A percentile compares a stretch with the other conserved stretches of the same genome.
Evolutionary conservation across 2,888 invertebrate genomes (phyloP).

Genomic region (Petrolisthes manimaculis): DNA sequence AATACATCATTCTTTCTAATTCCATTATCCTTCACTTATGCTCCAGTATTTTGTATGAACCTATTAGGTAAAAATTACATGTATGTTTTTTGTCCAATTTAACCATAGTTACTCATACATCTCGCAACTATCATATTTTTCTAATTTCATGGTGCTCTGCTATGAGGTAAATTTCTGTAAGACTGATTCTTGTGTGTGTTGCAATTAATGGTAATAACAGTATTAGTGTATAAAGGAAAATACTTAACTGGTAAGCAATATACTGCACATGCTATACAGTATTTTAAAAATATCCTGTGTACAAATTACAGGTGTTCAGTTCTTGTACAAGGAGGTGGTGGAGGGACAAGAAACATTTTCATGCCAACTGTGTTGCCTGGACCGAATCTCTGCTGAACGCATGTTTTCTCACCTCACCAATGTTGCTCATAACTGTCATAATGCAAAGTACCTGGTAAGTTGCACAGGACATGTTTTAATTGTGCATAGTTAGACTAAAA

Average conservation of each 20-base stretch:
- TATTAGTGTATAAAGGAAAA: no score
- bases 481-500: no score
- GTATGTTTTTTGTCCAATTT: no score
- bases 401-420: slow-evolving; percentile 36
- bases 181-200: no score
- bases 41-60: no score
- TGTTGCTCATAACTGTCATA: slow-evolving; percentile 25
- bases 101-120: no score
- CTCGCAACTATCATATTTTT: no score
- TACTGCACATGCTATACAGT: neutral
- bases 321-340: slow-evolving; percentile 46
- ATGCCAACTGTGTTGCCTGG: slow-evolving; percentile 37
- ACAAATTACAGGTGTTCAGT: slow-evolving; percentile 41
- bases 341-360: slow-evolving; percentile 19
- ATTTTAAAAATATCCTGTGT: neutral
- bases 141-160: no score
- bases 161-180: no score
- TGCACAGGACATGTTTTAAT: no score
- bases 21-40: neutral
- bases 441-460: slow-evolving; percentile 37
- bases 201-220: no score
- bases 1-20: neutral
- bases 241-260: neutral
- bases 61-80: no score
- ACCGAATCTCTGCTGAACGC: neutral